Base-by-base conservation (phyloP, 2,113 vertebrate genomes). In the Oncorhynchus gorbuscha region DNA sequence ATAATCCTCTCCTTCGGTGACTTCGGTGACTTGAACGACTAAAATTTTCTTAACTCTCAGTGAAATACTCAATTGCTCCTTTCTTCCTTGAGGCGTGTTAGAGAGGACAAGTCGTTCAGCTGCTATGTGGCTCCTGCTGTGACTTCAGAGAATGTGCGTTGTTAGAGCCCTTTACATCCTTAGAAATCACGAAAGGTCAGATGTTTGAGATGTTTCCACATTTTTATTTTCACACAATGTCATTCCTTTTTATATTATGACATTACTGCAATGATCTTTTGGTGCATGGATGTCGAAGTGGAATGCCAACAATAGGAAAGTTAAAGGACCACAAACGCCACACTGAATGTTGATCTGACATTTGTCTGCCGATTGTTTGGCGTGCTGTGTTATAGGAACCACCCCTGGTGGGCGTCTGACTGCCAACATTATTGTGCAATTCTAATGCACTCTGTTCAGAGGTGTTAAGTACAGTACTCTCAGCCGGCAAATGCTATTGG, bases 11-110 rank as follows among this genome's bases (percentile, higher is more conserved):
- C 24, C 49, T 24, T 71, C 28, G 12, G 4, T 49, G 14, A 70
- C 72, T 80, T 24, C 1, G 24, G 1, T 24, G n/a, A n/a, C n/a
- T n/a, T n/a, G n/a, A n/a, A n/a, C n/a, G n/a, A n/a, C n/a, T 24
- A 24, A 24, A 24, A 82, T 89, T 79, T 84, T 30, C 18, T 13
- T 48, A 55, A 65, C 59, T 76, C 67, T 70, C 71, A 2, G 65
- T 67, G 22, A 26, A 65, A 26, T 26, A 6, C 26, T 30, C 76
- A 76, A 71, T 84, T 61, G 77, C 28, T 35, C 72, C 8, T 81
- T 76, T 81, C 3, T 48, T 58, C 77, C 79, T 30, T 30, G 6
- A 70, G 55, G 30, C 14, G 67, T 59, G 4, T 16, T 58, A 7
- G 35, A 39, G 26, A 59, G 24, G 76, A 28, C 24, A 1, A 65